Percentiles rank a stretch among this genome's conserved stretches.
These are phyloP conservation scores for Sebastes kiyomatsui DNA, from an alignment of 2,797 vertebrate species.

Conservation along the genomic window DNA sequence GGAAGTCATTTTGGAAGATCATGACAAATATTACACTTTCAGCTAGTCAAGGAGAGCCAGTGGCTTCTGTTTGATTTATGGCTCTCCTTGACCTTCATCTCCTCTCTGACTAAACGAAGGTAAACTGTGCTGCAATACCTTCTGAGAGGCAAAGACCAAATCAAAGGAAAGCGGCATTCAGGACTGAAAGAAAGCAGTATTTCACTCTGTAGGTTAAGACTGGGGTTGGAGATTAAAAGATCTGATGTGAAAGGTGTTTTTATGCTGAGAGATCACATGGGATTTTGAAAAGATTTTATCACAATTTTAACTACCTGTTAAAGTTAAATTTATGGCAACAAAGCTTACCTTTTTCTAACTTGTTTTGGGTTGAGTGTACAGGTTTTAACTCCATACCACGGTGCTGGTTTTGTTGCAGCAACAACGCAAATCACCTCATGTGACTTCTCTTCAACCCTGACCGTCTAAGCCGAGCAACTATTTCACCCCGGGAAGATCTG, in stretches of 20 bases:
- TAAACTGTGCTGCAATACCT: conserved; percentile 28
- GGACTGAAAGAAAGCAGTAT: not conserved
- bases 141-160: conserved; percentile 26
- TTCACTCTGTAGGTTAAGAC: not conserved
- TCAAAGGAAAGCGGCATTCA: conserved; percentile 38
- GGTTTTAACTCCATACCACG: conserved; percentile 5
- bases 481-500: conserved; percentile 66
- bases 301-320: not conserved
- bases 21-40: conserved; percentile 84
- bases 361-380: conserved; percentile 19
- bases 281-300: not conserved
- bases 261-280: not conserved
- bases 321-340: not conserved
- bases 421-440: conserved; percentile 71
- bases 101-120: conserved; percentile 28
- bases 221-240: not conserved
- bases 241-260: not conserved
- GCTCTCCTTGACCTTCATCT: conserved; percentile 42
- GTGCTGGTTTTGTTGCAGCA: conserved; percentile 67
- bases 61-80: conserved; percentile 67
- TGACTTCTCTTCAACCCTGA: conserved; percentile 68
- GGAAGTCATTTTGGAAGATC: conserved; percentile 77
- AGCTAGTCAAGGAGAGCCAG: conserved; percentile 44
- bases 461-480: conserved; percentile 55
- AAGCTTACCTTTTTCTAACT: not conserved